Base-by-base conservation (phyloP, 2,797 vertebrate species). In the Scarus forsteni region DNA sequence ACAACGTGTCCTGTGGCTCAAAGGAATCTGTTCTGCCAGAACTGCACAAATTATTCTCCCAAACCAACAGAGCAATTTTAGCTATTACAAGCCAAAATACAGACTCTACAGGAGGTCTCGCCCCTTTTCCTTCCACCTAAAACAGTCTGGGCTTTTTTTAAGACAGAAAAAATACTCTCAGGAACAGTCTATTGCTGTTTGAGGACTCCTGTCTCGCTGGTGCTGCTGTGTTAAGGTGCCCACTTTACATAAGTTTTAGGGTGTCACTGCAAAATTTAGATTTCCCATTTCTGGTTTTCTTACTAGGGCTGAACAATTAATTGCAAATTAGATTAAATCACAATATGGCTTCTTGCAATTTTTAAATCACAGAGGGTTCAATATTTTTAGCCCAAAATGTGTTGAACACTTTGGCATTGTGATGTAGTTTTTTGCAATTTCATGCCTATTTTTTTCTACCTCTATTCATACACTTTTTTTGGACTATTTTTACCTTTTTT, bases 11-110 rank as follows among this genome's bases (percentile, higher is more conserved):
- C 39, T 57, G 45, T 50, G 45, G 27, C 55, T 36, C 7, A 1
- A 15, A 38, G 18, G 44, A 44, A 60, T 38, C 10, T 6, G 13
- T 49, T 60, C 14, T 67, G 58, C 52, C 43, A 49, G 49, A 59
- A 59, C 14, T 44, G 38, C 73, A 75, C n/a, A 69, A 27, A 27
- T 75, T 69, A 65, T 50, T 16, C 39, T 49, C 16, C 43, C 10
- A 54, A 49, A 34, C 55, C 42, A 44, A n/a, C 3, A 13, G 13
- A 70, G 55, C 44, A 60, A 14, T 16, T 52, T 38, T 10, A 54
- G 13, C 13, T 18, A 12, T 56, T 27, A 48, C 18, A 27, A 19
- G 10, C 16, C 48, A 5, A 3, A 56, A 55, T 13, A 57, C 36
- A 48, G 10, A 34, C 35, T 13, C 18, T 1, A 10, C 7, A 14